These are phyloP conservation scores for Patella depressa DNA, from an alignment of 2,888 invertebrate species.

Conservation along the genomic window DNA sequence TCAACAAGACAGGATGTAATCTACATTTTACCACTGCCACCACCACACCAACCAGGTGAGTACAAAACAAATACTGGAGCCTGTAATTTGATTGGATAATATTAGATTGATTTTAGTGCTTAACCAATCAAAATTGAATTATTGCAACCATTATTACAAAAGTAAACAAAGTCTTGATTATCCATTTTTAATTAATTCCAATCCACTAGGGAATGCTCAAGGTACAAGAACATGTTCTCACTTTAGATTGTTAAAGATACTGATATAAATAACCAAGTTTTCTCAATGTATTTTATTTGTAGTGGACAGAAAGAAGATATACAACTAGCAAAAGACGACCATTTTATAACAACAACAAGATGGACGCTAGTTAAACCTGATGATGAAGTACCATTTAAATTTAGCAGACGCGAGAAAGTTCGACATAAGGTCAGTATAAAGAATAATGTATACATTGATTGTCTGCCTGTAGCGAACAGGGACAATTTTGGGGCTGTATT, in stretches of 20 bases:
- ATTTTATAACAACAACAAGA: conserved; percentile 65
- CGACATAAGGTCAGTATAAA: conserved; percentile 67
- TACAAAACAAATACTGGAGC: not conserved
- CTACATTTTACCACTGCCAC: conserved; percentile 89
- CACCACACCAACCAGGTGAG: conserved; percentile 67
- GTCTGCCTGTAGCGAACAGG: too few species aligned
- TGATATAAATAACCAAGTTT: too few species aligned
- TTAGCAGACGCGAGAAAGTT: conserved; percentile 79
- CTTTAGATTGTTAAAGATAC: too few species aligned
- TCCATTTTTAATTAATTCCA: too few species aligned
- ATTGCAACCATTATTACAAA: too few species aligned
- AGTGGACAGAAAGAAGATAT: conserved; percentile 28
- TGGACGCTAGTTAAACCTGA: conserved; percentile 84
- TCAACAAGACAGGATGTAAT: conserved; percentile 90
- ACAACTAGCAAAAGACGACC: conserved; percentile 38
- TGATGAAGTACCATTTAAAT: conserved; percentile 87
- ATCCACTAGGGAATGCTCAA: too few species aligned
- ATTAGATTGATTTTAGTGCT: too few species aligned
- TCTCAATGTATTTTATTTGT: not conserved
- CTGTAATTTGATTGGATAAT: too few species aligned
- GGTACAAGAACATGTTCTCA: too few species aligned
- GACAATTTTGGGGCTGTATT: too few species aligned
- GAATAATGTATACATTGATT: not conserved
- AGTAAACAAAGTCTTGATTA: too few species aligned
- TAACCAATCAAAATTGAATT: too few species aligned